These are phyloP conservation scores for Myopa tessellatipennis DNA, from an alignment of 2,888 invertebrate species.

Conservation along the genomic window DNA sequence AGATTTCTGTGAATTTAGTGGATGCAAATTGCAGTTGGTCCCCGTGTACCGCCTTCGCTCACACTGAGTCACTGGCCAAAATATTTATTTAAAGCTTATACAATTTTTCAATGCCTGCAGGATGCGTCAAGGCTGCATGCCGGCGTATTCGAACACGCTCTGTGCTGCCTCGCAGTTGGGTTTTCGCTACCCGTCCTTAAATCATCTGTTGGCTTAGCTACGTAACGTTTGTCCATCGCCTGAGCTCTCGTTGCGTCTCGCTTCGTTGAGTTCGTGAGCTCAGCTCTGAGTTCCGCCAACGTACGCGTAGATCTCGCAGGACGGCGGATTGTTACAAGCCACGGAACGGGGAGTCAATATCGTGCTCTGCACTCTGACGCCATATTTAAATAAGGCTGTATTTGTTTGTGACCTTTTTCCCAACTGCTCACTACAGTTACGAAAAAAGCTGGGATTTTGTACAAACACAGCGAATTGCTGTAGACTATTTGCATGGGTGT, in stretches of 20 bases:
- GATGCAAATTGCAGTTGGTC: background rate
- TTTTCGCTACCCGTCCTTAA: conserved; percentile 17
- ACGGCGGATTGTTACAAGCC: conserved; percentile 9
- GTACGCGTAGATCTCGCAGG: background rate
- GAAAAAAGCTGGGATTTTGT: no score
- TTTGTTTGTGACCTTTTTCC: background rate
- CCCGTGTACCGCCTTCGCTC: background rate
- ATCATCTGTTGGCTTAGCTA: conserved; percentile 7
- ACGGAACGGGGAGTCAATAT: conserved; percentile 27
- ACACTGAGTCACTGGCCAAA: background rate
- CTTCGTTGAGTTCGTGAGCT: background rate
- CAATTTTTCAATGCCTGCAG: conserved; percentile 35
- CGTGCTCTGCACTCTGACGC: conserved; percentile 37
- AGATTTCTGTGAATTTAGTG: no score
- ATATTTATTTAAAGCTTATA: conserved; percentile 37
- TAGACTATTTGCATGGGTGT: background rate
- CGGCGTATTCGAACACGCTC: conserved; percentile 11
- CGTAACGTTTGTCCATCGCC: background rate
- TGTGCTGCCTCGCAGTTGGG: conserved; percentile 9
- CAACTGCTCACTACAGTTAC: no score
- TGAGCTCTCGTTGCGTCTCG: background rate
- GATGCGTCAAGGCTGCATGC: conserved; percentile 8
- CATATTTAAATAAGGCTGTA: conserved; percentile 34
- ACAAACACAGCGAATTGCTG: no score
- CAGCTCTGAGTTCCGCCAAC: conserved; percentile 16